These are phyloP conservation scores for Macaca mulatta DNA, from an alignment of 2,113 vertebrate species.

Conservation along the genomic window DNA sequence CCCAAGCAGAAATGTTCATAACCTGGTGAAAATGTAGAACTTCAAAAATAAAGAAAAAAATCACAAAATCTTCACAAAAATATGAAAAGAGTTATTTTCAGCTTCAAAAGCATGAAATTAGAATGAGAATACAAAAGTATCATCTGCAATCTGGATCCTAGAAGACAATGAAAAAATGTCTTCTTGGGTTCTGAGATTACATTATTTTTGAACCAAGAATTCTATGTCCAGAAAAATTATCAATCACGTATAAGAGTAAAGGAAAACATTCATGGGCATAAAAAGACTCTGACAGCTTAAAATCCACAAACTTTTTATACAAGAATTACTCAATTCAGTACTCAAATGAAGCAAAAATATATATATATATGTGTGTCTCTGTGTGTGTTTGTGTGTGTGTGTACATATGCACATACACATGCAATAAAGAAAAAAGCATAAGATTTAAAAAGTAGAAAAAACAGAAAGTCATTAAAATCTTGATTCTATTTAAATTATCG, in stretches of 20 bases:
- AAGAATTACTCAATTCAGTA: background rate
- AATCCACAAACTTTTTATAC: background rate
- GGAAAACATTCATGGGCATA: background rate
- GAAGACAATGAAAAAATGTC: background rate
- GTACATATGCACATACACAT: background rate
- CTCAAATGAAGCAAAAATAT: background rate
- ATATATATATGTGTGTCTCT: background rate
- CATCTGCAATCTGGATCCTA: background rate
- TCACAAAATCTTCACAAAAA: background rate
- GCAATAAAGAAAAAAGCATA: background rate
- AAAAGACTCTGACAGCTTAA: background rate
- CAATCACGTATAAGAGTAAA: background rate
- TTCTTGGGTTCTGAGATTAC: background rate
- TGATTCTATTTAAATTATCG: background rate
- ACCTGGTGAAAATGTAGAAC: background rate
- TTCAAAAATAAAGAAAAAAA: constrained; percentile 12
- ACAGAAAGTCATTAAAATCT: background rate
- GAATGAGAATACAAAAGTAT: background rate
- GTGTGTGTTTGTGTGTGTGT: background rate
- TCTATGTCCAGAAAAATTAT: background rate
- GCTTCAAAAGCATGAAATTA: background rate
- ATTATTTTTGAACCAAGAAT: constrained; percentile 21
- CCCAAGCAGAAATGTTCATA: background rate
- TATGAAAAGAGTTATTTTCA: background rate
- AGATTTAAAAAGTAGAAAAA: background rate